These are phyloP conservation scores for Oncopodura yosiiana DNA, from an alignment of 1,140 invertebrate species.

Conservation along the genomic window DNA sequence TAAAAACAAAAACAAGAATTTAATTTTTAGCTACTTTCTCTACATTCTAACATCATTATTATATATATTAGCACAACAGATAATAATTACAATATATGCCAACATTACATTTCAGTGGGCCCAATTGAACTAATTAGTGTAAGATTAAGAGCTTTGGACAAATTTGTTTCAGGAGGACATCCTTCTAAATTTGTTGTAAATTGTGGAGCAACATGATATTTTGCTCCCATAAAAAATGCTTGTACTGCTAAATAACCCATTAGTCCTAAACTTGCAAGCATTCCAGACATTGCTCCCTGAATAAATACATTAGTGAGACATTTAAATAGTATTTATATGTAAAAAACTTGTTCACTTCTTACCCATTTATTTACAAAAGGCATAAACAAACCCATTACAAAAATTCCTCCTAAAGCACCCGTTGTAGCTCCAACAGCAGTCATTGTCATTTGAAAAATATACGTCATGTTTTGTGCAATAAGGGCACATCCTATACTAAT, in stretches of 20 bases:
- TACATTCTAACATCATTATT: background rate
- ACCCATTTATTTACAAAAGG: slow-evolving; percentile 33
- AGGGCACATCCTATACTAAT: slow-evolving; percentile 30
- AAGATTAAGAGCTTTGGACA: background rate
- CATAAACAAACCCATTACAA: slow-evolving; percentile 29
- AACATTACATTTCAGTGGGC: background rate
- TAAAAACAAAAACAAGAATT: background rate
- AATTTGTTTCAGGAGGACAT: slow-evolving; percentile 18
- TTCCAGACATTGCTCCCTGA: slow-evolving; percentile 27
- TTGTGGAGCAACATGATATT: background rate
- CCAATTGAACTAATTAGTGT: background rate
- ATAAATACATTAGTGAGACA: background rate
- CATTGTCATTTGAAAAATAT: slow-evolving; percentile 39
- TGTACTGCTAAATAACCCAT: slow-evolving; percentile 16
- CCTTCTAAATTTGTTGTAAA: slow-evolving; percentile 12
- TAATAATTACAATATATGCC: slow-evolving; percentile 3
- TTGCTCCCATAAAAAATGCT: slow-evolving; percentile 9
- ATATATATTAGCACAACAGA: background rate
- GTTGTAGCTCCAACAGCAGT: slow-evolving; percentile 39
- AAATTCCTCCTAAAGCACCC: slow-evolving; percentile 26
- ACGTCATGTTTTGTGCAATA: slow-evolving; percentile 30
- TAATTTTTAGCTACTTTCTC: background rate
- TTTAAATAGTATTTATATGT: background rate
- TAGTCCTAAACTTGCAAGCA: slow-evolving; percentile 9
- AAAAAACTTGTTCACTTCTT: background rate